Evolutionary conservation across 1,140 invertebrate genomes (phyloP), one percentile per base, ranked within the genome.

Genomic region (Maniola jurtina): DNA sequence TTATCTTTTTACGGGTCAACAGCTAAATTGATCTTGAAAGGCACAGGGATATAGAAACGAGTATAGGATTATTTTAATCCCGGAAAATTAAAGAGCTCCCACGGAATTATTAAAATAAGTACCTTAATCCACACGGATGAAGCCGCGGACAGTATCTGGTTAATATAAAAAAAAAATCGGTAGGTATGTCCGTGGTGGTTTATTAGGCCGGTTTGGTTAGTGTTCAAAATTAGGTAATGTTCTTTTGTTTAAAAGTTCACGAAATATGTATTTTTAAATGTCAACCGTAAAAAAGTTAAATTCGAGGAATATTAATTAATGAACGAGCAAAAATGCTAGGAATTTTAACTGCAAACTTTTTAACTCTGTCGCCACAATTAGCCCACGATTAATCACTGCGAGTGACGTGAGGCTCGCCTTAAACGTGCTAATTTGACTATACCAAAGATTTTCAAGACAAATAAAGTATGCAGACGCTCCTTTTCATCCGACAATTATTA

Each of bases 271-370:
- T 13, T 45, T 36, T 45, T 13, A 45, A 11, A 5, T 45, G 0
- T n/a, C 10, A 45, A 1, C 13, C 13, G 10, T 6, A 38, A 38
- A 38, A 5, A 38, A 38, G 9, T n/a, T 45, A 0, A 13, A n/a
- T 45, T 13, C 9, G 0, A n/a, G 13, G 13, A 45, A 45, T 45
- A 45, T 45, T 11, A 45, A 45, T 45, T 45, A 45, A 45, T 45
- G 9, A 45, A n/a, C 42, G 0, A 45, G 38, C 38, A 45, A 42
- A 9, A 42, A 9, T 42, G 11, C 40, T 11, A n/a, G 40, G 6
- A 9, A 45, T 45, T 45, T 40, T 45, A 45, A 45, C 42, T n/a
- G 42, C 42, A n/a, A 45, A 45, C 42, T 45, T 45, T 45, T 45
- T 45, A 45, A 45, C 42, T 6, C 42, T 45, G 42, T 45, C 42